These are phyloP conservation scores for Pyxicephalus adspersus DNA, from an alignment of 2,113 vertebrate genomes.

Conservation along the genomic window DNA sequence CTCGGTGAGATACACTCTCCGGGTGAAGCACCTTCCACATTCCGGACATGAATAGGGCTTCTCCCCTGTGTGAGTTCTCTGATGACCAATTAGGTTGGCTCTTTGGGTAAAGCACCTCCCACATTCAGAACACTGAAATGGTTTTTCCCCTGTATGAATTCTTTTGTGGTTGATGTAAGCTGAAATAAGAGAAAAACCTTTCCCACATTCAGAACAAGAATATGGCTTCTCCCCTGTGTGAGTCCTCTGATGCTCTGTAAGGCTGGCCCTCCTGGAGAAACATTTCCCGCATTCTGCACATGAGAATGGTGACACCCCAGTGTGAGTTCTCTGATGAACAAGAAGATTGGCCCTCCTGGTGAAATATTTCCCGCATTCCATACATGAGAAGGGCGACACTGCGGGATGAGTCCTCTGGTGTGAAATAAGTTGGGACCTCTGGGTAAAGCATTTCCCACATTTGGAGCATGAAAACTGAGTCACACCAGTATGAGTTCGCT, in stretches of 20 bases:
- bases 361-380: conserved; percentile 57
- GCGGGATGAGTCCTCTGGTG: neutral
- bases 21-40: too few relatives aligned
- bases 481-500: conserved; percentile 1
- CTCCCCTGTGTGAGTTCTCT: too few relatives aligned
- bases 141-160: too few relatives aligned
- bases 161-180: too few relatives aligned
- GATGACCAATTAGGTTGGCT: too few relatives aligned
- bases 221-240: conserved; percentile 8
- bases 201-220: too few relatives aligned
- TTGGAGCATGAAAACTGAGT: neutral
- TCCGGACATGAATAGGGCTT: too few relatives aligned
- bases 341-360: neutral
- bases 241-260: neutral
- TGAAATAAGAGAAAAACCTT: too few relatives aligned
- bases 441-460: conserved; percentile 10
- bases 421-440: neutral
- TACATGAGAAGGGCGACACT: conserved; percentile 58
- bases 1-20: neutral
- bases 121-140: neutral
- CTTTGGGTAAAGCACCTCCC: neutral
- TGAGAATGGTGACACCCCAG: neutral
- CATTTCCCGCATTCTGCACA: conserved; percentile 1
- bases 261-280: neutral
- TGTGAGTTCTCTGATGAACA: conserved; percentile 49